These are phyloP conservation scores for Ornithoptera alexandrae DNA, from an alignment of 2,888 invertebrate species.

Conservation along the genomic window DNA sequence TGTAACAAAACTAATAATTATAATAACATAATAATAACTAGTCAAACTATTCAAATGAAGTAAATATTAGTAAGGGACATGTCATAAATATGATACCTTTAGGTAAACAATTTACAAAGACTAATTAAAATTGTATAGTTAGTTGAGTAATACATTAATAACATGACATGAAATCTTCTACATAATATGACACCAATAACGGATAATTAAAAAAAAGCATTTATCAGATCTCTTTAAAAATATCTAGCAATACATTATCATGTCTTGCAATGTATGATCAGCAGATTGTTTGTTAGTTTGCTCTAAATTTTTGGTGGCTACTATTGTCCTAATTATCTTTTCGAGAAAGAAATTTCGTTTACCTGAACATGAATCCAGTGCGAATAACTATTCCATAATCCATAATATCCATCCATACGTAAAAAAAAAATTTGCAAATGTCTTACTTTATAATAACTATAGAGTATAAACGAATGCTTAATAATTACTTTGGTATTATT, in stretches of 20 bases:
- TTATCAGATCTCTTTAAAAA: not conserved
- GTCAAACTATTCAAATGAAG: not conserved
- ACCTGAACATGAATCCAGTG: not conserved
- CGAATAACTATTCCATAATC: not conserved
- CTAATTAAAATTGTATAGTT: constrained; percentile 28
- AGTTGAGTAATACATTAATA: constrained; percentile 34
- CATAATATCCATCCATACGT: no score
- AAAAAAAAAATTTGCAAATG: no score
- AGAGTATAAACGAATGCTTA: no score
- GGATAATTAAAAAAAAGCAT: not conserved
- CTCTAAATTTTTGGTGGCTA: no score
- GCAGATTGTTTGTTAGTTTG: no score
- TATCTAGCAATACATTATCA: no score
- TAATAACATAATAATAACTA: no score
- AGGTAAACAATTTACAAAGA: constrained; percentile 13
- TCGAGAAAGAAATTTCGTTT: not conserved
- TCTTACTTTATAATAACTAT: no score
- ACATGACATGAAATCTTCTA: constrained; percentile 35
- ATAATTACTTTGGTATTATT: no score
- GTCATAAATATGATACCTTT: not conserved
- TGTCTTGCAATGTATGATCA: no score
- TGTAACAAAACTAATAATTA: not conserved
- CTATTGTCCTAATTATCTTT: not conserved
- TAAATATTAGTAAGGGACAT: not conserved
- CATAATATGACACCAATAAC: constrained; percentile 27